Evolutionary conservation across 1,140 invertebrate genomes (phyloP), one percentile per base, ranked within the genome.

Genomic region (Muscidifurax raptorellus): DNA sequence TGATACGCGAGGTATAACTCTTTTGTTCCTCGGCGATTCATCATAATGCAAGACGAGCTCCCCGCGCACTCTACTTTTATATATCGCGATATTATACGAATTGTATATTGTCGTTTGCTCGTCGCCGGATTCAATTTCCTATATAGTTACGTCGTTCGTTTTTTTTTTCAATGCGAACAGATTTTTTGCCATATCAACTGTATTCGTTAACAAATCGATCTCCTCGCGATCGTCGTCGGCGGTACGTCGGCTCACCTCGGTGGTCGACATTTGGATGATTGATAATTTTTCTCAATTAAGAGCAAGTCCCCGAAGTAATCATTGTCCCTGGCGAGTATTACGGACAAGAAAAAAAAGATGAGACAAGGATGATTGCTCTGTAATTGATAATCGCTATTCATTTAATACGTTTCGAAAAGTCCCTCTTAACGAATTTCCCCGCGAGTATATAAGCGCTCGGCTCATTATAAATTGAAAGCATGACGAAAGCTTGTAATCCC

Each of bases 401-500:
- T 72, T 72, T 47, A 71, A 71, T 80, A 71, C 66, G 25, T 30
- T 30, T 71, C 36, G 67, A 80, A 71, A 80, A 80, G 64, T 15
- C 76, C 6, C 32, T 6, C 64, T 28, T 32, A 82, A 64, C 72
- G 81, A 76, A 82, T 76, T 82, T 75, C 72, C n/a, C 15, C 52
- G 32, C 22, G 71, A 18, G 28, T 15, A 10, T 32, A 22, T 18
- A 0, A 22, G 28, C n/a, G 15, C 47, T 52, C 12, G 30, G n/a
- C 72, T 82, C 71, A 76, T 83, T 77, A 83, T 83, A 76, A 77
- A 83, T 83, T 77, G 81, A 76, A 69, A 77, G 74, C 30, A 83
- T 77, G 74, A 75, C 32, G 74, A 83, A 83, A 82, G 72, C 72
- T 82, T 64, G 72, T 82, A 75, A 36, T 67, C 28, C 52, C 72